phyloP scores from a whole-genome alignment of 2,797 vertebrate species.

The Pangasius krempfi region DNA sequence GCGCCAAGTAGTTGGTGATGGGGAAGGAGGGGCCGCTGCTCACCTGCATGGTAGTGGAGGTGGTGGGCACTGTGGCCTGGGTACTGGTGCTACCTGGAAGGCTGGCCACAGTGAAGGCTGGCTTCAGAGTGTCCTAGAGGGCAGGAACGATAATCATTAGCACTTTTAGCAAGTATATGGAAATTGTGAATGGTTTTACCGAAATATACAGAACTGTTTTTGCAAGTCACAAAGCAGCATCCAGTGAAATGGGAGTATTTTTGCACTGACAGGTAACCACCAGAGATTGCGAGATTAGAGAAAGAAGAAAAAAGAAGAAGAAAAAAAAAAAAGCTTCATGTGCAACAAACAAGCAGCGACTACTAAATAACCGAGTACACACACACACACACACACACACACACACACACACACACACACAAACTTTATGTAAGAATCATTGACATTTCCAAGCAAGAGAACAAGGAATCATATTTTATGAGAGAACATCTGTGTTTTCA shows the following conservation, averaged over 20 bases:
- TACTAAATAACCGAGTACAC: neutral
- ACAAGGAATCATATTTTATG: neutral
- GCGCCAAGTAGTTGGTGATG: constrained; percentile 98
- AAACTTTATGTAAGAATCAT: neutral
- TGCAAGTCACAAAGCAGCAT: neutral
- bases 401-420: neutral
- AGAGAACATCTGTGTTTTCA: too few relatives aligned
- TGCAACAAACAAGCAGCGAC: neutral
- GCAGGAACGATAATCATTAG: constrained; percentile 21
- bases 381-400: neutral
- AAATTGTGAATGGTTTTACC: neutral
- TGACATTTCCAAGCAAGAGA: neutral
- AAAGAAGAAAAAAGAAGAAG: too few relatives aligned
- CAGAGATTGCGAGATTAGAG: neutral
- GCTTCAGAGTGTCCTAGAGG: constrained; percentile 90
- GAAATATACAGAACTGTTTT: neutral
- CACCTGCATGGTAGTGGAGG: constrained; percentile 97
- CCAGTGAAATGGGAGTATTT: neutral
- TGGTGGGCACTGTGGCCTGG: constrained; percentile 90
- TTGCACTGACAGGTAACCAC: neutral
- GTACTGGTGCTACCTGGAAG: constrained; percentile 88
- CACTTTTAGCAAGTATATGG: neutral
- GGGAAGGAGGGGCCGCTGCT: constrained; percentile 95
- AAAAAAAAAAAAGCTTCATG: neutral
- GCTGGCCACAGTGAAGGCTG: constrained; percentile 91